Percentiles rank a stretch among this genome's conserved stretches.
phyloP scores from a whole-genome alignment of 2,113 vertebrate genomes.

The Heterotis niloticus region DNA sequence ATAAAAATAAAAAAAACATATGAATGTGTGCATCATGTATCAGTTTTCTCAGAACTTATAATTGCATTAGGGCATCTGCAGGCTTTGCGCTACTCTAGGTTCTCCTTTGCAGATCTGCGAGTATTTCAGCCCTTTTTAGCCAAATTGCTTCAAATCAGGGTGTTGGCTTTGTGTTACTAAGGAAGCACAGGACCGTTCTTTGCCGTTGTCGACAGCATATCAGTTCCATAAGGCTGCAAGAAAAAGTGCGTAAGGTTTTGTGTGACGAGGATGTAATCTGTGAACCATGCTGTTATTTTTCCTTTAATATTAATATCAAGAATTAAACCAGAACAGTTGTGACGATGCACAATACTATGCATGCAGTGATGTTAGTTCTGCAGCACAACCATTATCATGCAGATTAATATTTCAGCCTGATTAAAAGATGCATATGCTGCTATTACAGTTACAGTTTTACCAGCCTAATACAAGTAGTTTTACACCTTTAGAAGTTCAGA shows the following conservation, averaged over 20 bases:
- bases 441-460: neutral
- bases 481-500: neutral
- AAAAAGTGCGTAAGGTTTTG: neutral
- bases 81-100: too few relatives aligned
- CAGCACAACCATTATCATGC: neutral
- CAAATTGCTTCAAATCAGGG: too few relatives aligned
- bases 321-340: neutral
- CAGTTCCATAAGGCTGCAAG: neutral
- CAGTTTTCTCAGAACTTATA: too few relatives aligned
- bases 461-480: neutral
- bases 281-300: neutral
- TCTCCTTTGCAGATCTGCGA: too few relatives aligned
- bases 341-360: neutral
- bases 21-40: too few relatives aligned
- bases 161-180: too few relatives aligned
- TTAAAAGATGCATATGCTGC: neutral
- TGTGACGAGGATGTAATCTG: neutral
- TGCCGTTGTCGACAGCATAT: neutral
- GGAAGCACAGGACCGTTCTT: too few relatives aligned
- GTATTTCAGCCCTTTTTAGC: too few relatives aligned
- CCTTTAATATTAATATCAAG: neutral
- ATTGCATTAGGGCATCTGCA: too few relatives aligned
- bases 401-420: neutral
- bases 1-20: too few relatives aligned
- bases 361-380: neutral